Conservation (phyloP, 1,140 invertebrate genomes). For the Macrobrachium rosenbergii region DNA sequence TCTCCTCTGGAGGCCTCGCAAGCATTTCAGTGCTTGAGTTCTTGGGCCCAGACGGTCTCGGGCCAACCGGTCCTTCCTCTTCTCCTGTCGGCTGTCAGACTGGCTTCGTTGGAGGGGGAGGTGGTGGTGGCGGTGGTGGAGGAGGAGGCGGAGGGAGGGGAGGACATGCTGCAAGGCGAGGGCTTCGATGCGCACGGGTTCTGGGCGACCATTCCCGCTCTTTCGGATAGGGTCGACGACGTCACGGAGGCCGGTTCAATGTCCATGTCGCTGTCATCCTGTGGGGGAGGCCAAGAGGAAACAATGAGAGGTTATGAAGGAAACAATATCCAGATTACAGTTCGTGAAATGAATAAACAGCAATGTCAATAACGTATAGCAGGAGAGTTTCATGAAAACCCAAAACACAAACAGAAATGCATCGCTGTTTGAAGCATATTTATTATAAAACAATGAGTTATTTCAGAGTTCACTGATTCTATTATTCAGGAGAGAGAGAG, state of each 20-base stretch:
- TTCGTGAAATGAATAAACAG: too few relatives aligned
- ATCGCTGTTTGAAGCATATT: too few relatives aligned
- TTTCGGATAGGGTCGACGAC: not conserved
- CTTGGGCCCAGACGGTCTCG: conserved; percentile 51
- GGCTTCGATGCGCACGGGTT: not conserved
- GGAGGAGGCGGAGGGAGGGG: conserved; percentile 6
- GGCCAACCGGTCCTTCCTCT: conserved; percentile 52
- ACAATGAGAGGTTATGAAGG: not conserved
- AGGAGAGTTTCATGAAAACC: too few relatives aligned
- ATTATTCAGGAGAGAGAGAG: too few relatives aligned
- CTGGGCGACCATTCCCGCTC: not conserved
- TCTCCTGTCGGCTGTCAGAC: conserved; percentile 16
- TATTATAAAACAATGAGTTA: too few relatives aligned
- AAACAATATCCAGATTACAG: too few relatives aligned
- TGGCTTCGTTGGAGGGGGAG: conserved; percentile 3
- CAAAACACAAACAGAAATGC: too few relatives aligned
- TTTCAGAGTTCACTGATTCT: too few relatives aligned
- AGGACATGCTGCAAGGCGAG: not conserved
- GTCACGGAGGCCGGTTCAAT: conserved; percentile 21
- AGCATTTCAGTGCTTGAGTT: conserved; percentile 45
- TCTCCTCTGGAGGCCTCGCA: not conserved
- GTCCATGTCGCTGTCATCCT: conserved; percentile 57
- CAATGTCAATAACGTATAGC: too few relatives aligned
- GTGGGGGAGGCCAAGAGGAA: not conserved
- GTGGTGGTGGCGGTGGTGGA: not conserved